Conservation (phyloP, 2,888 invertebrate species). For the Pseudococcus longispinus region DNA sequence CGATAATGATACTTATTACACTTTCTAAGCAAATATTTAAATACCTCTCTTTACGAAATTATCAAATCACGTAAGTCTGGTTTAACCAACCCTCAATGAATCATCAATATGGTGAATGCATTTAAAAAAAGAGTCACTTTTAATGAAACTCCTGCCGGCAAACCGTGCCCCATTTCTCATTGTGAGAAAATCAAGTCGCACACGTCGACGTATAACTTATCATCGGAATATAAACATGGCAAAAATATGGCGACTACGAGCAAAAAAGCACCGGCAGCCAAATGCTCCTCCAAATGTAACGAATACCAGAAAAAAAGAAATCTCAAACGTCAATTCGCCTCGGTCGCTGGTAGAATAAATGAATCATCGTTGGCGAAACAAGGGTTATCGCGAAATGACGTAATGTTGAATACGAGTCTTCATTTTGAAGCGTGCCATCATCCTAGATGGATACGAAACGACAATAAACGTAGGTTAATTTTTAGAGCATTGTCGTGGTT, state of each 20-base stretch:
- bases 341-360: background rate
- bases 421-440: background rate
- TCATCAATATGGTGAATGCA: background rate
- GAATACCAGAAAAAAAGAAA: background rate
- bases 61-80: background rate
- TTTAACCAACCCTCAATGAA: background rate
- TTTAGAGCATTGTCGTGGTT: background rate
- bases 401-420: background rate
- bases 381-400: background rate
- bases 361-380: background rate
- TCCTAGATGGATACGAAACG: background rate
- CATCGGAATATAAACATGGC: background rate
- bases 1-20: background rate
- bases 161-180: background rate
- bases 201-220: background rate
- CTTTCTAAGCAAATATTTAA: conserved; percentile 4
- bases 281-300: background rate
- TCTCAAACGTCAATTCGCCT: background rate
- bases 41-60: background rate
- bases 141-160: background rate
- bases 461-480: background rate
- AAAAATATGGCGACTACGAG: background rate
- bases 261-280: background rate
- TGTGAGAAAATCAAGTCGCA: background rate
- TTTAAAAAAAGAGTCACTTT: background rate